Percentiles rank a stretch among this genome's conserved stretches.
Evolutionary conservation across 2,113 vertebrate genomes (phyloP).

Genomic region (Terrapene triunguis): DNA sequence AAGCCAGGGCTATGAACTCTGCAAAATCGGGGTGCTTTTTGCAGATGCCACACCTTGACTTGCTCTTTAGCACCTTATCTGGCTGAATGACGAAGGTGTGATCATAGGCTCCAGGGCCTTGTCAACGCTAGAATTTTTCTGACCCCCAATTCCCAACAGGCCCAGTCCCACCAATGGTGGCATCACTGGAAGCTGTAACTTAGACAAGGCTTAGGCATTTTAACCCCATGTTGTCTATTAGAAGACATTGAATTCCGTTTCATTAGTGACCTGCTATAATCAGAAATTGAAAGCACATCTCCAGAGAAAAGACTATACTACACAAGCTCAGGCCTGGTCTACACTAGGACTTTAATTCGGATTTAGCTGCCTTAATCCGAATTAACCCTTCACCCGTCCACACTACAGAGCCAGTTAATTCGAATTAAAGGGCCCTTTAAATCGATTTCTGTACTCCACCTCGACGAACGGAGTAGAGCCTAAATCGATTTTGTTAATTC

Average conservation of each 20-base stretch:
- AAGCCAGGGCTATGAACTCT: background rate
- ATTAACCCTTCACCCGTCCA: too few relatives aligned
- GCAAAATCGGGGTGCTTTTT: background rate
- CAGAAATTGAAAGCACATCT: background rate
- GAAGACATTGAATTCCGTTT: background rate
- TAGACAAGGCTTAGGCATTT: background rate
- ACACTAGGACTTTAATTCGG: too few relatives aligned
- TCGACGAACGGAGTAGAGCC: too few relatives aligned
- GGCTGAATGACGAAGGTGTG: background rate
- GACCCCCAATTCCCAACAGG: background rate
- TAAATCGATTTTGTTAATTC: too few relatives aligned
- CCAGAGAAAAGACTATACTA: background rate
- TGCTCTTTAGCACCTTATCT: background rate
- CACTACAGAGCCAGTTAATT: too few relatives aligned
- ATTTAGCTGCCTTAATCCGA: too few relatives aligned
- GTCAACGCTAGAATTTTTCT: background rate
- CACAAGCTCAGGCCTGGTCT: too few relatives aligned
- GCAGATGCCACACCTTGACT: background rate
- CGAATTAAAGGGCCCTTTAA: too few relatives aligned
- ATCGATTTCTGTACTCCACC: too few relatives aligned
- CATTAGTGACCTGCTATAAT: background rate
- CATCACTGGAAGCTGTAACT: fast-evolving
- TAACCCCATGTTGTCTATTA: background rate
- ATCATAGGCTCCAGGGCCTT: background rate
- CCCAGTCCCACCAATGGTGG: background rate